A percentile compares a stretch with the other conserved stretches of the same genome.
phyloP scores from a whole-genome alignment of 2,888 invertebrate genomes.

The Baccha elongata region DNA sequence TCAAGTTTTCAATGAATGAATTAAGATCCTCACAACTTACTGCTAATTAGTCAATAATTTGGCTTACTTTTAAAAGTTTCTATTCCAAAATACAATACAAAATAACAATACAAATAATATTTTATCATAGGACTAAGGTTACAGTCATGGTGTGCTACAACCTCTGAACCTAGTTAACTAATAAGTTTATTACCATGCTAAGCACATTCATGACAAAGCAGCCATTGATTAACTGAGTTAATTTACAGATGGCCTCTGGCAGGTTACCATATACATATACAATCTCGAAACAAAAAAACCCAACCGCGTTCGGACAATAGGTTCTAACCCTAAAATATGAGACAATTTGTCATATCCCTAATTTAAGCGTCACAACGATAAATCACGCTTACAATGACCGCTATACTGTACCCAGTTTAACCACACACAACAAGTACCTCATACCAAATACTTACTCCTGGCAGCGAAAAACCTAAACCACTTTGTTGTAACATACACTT shows the following conservation, averaged over 20 bases:
- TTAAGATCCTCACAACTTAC: too few relatives aligned
- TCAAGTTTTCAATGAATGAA: too few relatives aligned
- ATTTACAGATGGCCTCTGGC: not conserved
- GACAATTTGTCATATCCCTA: slow-evolving; percentile 64
- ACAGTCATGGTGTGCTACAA: not conserved
- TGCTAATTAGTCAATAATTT: too few relatives aligned
- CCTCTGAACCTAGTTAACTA: not conserved
- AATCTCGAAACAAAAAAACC: not conserved
- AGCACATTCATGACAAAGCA: not conserved
- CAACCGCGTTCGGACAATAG: not conserved
- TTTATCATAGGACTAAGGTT: too few relatives aligned
- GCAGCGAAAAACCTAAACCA: slow-evolving; percentile 17
- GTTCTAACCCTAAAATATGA: slow-evolving; percentile 57
- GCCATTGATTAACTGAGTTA: slow-evolving; percentile 30
- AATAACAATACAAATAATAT: too few relatives aligned
- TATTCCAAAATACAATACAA: too few relatives aligned
- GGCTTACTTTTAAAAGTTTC: too few relatives aligned
- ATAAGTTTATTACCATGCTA: not conserved
- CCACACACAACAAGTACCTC: slow-evolving; percentile 52
- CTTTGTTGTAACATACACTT: slow-evolving; percentile 5
- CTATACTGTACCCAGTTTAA: slow-evolving; percentile 28
- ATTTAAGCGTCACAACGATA: slow-evolving; percentile 59
- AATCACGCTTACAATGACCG: slow-evolving; percentile 69
- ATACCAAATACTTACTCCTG: slow-evolving; percentile 20
- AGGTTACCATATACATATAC: not conserved